A percentile compares a stretch with the other conserved stretches of the same genome.
Evolutionary conservation across 2,888 invertebrate species (phyloP).

Genomic region (Mongoloraphidia duomilia): DNA sequence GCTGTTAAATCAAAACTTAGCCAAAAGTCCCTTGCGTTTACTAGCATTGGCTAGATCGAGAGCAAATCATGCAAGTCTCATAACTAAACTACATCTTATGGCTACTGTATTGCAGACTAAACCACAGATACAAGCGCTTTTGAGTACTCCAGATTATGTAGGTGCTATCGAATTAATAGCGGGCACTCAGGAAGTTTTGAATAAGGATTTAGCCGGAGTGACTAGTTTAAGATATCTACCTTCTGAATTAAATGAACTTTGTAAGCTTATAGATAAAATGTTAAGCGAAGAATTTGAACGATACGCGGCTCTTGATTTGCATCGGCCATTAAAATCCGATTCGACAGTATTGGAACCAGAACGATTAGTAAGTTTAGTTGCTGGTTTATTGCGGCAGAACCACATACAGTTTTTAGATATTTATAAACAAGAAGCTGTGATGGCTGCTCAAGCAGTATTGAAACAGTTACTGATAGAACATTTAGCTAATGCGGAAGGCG

Average conservation of each 20-base stretch:
- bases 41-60: slow-evolving; percentile 53
- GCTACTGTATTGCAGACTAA: slow-evolving; percentile 95
- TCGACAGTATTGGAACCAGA: slow-evolving; percentile 63
- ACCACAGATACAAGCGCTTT: slow-evolving; percentile 84
- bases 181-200: slow-evolving; percentile 87
- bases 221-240: slow-evolving; percentile 92
- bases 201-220: slow-evolving; percentile 79
- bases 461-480: slow-evolving; percentile 80
- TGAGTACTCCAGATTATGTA: slow-evolving; percentile 93
- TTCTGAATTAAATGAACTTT: slow-evolving; percentile 90
- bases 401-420: slow-evolving; percentile 79
- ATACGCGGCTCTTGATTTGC: slow-evolving; percentile 81
- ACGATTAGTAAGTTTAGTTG: slow-evolving; percentile 72
- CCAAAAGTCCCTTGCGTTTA: slow-evolving; percentile 65
- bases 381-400: slow-evolving; percentile 77
- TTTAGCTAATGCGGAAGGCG: slow-evolving; percentile 41
- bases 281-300: slow-evolving; percentile 87
- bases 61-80: slow-evolving; percentile 46
- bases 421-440: slow-evolving; percentile 78
- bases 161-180: slow-evolving; percentile 93
- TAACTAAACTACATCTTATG: slow-evolving; percentile 76
- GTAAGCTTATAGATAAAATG: slow-evolving; percentile 92
- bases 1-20: slow-evolving; percentile 62
- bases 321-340: slow-evolving; percentile 53
- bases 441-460: slow-evolving; percentile 73